Base-by-base conservation (phyloP, 1,140 invertebrate genomes). In the Zeugodacus cucurbitae region DNA sequence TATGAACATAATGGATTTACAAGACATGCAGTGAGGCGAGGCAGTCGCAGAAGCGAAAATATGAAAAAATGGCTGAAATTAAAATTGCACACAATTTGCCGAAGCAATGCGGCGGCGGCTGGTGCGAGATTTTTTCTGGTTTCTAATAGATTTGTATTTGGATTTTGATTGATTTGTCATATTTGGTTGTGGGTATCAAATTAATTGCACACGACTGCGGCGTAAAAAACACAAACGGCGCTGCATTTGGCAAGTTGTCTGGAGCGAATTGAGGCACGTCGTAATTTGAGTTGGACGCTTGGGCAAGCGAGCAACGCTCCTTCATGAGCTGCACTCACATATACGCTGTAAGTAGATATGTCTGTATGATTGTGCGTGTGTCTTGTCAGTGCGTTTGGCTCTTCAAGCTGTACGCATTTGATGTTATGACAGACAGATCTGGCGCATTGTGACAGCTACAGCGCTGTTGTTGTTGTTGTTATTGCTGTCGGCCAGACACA, bases 81-180 rank as follows among this genome's bases (percentile, higher is more conserved):
- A 67, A 74, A 74, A 41, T 74, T 29, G 34, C 37, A 74, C 34
- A 32, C 64, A 74, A 74, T 74, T 74, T 74, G 44, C 34, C 29
- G 14, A 6, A 32, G 26, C 26, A 70, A 1, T 32, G n/a, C n/a
- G 44, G 70, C 29, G 70, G 14, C 22, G 20, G 4, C 5, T 41
- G n/a, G 4, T 8, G 34, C 7, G 4, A 70, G 32, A 74, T 74
- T 74, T 74, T n/a, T n/a, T n/a, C n/a, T 14, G 37, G 70, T 37
- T 74, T 74, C 8, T 74, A 37, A 74, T 44, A 74, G 70, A 74
- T 74, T 74, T 74, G 34, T 74, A 74, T 74, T 74, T 74, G 70
- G 37, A 44, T 74, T 74, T 74, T 74, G 70, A 74, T 74, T 74
- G 70, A 74, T 74, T 74, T 74, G 70, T 74, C 70, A 74, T 74